Base-by-base conservation (phyloP, 1,140 invertebrate genomes). In the Ips nitidus region DNA sequence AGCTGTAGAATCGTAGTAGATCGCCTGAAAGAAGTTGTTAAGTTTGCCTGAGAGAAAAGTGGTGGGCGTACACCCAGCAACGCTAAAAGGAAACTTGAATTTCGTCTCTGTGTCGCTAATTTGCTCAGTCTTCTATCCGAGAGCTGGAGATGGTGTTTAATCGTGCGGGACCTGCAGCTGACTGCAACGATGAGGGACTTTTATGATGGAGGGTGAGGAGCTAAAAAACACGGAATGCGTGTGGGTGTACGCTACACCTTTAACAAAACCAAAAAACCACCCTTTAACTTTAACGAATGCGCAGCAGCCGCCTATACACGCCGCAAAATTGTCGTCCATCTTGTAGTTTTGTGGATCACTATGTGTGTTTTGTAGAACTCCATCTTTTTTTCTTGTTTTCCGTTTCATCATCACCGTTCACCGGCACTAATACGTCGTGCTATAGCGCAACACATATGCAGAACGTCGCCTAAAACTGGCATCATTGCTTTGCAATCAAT, bases 191-290 rank as follows among this genome's bases (percentile, higher is more conserved):
- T 1, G 8, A 58, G 22, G 22, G 45, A 63, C 40, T 42, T 6
- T 66, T 61, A 67, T 59, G 37, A 59, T 22, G 66, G 60, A 73
- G 69, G 74, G 74, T 75, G 74, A 75, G 74, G 55, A 71, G 47
- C n/a, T 63, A 64, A 70, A 70, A 22, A 22, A 22, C 22, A 22
- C 50, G 61, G 60, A 70, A 70, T 64, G 58, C 52, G 71, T 72
- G 74, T 74, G 75, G 75, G 75, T 77, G 75, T 77, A 75, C 75
- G 75, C 75, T 69, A 59, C 68, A 77, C 75, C 73, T 75, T 70
- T 64, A 58, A 74, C 69, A 68, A 64, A 71, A 71, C 22, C 64
- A 74, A 66, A 68, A 64, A 71, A 71, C 22, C 64, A 62, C 68
- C 70, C 70, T 22, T 22, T 66, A 65, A 63, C 68, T 70, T 56